Evolutionary conservation across 2,113 vertebrate species (phyloP).

Genomic region (Gobius niger): DNA sequence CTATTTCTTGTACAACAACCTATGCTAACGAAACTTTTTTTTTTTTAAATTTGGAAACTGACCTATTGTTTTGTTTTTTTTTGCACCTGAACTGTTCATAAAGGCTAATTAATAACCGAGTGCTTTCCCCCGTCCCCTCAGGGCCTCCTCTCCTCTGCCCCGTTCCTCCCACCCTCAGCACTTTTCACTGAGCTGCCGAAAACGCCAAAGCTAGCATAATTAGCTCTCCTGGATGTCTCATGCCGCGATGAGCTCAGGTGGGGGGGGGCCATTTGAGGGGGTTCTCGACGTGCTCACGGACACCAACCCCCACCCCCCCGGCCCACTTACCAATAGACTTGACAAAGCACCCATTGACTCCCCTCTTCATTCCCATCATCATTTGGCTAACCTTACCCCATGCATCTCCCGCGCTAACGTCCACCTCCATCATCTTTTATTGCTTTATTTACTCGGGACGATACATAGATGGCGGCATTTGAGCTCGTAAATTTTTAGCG

Average conservation of each 20-base stretch:
- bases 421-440: conserved; percentile 66
- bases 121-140: conserved; percentile 46
- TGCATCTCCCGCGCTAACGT: conserved; percentile 65
- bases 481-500: conserved; percentile 66
- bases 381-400: conserved; percentile 68
- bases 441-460: conserved; percentile 71
- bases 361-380: conserved; percentile 67
- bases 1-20: too few relatives aligned
- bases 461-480: conserved; percentile 61
- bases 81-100: too few relatives aligned
- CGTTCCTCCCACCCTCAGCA: conserved; percentile 67
- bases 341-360: conserved; percentile 67
- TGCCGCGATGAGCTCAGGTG: conserved; percentile 54
- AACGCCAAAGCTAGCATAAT: conserved; percentile 70
- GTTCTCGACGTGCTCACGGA: neutral
- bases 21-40: too few relatives aligned
- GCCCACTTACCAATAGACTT: conserved; percentile 53
- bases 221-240: conserved; percentile 62
- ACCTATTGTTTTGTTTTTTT: too few relatives aligned
- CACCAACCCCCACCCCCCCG: neutral
- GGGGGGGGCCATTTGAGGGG: conserved; percentile 8
- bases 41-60: too few relatives aligned
- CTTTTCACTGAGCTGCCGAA: conserved; percentile 69
- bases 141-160: conserved; percentile 57
- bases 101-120: too few relatives aligned